A percentile compares a stretch with the other conserved stretches of the same genome.
Conservation (phyloP, 2,888 invertebrate genomes). For the Philhelius pedissequus region DNA sequence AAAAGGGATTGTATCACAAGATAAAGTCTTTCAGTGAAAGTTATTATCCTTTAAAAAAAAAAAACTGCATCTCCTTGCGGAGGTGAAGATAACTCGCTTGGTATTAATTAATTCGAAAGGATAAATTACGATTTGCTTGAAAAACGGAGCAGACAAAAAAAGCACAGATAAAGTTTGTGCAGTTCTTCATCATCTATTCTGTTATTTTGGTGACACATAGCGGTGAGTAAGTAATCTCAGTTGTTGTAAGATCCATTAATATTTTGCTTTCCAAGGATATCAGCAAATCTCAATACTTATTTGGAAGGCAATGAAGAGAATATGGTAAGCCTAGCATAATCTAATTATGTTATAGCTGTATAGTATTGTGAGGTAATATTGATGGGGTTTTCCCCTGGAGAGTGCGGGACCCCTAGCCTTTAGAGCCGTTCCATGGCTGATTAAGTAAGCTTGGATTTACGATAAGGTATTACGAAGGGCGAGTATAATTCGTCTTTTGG, state of each 20-base stretch:
- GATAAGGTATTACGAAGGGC: background rate
- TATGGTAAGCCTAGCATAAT: background rate
- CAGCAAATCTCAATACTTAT: background rate
- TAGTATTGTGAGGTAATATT: background rate
- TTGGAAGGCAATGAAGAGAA: background rate
- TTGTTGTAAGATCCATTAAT: slow-evolving; percentile 27
- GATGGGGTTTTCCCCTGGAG: slow-evolving; percentile 6
- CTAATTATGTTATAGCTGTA: slow-evolving; percentile 34
- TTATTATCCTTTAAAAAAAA: slow-evolving; percentile 44
- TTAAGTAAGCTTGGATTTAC: slow-evolving; percentile 7
- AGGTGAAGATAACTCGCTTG: slow-evolving; percentile 46
- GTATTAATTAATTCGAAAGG: slow-evolving; percentile 65
- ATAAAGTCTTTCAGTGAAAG: slow-evolving; percentile 61
- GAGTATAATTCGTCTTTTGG: background rate
- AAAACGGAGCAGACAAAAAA: background rate
- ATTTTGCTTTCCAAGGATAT: background rate
- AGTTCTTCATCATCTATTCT: slow-evolving; percentile 31
- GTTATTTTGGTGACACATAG: slow-evolving; percentile 3
- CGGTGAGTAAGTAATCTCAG: background rate
- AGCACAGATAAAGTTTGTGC: slow-evolving; percentile 19
- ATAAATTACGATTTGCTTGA: slow-evolving; percentile 49
- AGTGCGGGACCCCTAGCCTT: background rate
- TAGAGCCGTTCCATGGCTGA: slow-evolving; percentile 18
- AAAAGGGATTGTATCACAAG: slow-evolving; percentile 31
- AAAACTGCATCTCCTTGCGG: slow-evolving; percentile 18